Conservation (phyloP, 2,888 invertebrate species). For the Helicoverpa assulta region DNA sequence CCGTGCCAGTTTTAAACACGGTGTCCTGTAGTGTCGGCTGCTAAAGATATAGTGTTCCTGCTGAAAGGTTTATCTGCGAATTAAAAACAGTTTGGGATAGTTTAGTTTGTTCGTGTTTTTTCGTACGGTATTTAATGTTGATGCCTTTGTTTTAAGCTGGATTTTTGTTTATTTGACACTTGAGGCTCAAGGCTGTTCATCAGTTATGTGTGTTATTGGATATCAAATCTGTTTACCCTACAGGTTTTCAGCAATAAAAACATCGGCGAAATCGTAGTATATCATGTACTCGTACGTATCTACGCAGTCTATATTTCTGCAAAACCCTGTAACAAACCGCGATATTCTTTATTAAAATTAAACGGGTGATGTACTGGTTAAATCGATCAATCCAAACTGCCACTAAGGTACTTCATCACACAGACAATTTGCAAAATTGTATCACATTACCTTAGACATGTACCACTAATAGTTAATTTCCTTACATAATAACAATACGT, state of each 20-base stretch:
- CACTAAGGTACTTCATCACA: conserved; percentile 16
- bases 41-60: conserved; percentile 34
- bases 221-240: too few species aligned
- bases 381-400: background rate
- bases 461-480: conserved; percentile 47
- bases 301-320: too few species aligned
- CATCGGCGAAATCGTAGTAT: too few species aligned
- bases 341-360: too few species aligned
- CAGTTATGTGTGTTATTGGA: too few species aligned
- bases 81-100: conserved; percentile 19
- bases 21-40: conserved; percentile 36
- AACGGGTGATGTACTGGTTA: background rate
- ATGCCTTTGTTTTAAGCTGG: background rate
- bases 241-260: too few species aligned
- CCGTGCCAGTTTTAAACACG: conserved; percentile 51
- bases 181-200: too few species aligned
- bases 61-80: conserved; percentile 33
- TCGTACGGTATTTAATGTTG: background rate
- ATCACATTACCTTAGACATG: conserved; percentile 22
- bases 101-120: conserved; percentile 19
- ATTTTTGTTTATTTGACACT: background rate
- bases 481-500: conserved; percentile 41
- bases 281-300: too few species aligned
- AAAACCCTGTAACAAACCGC: too few species aligned
- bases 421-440: conserved; percentile 42